These are phyloP conservation scores for Mormyrops boulengeri DNA, from an alignment of 2,797 vertebrate species.

Conservation along the genomic window DNA sequence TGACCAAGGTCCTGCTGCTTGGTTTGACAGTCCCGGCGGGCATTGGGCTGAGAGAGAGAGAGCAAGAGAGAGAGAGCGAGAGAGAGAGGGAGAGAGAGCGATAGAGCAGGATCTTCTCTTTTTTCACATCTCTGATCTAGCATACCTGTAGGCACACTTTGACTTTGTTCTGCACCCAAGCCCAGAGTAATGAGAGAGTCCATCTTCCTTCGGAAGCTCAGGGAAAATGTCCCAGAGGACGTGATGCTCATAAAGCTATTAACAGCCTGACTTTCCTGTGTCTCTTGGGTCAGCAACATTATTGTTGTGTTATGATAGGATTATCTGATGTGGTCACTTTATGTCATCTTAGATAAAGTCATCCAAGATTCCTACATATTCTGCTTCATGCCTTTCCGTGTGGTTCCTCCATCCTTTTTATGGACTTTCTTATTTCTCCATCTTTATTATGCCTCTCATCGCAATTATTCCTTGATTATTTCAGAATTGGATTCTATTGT, in stretches of 20 bases:
- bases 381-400: not conserved
- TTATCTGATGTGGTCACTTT: not conserved
- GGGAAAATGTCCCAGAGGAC: not conserved
- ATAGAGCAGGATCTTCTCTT: not conserved
- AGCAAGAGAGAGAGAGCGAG: not conserved
- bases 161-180: not conserved
- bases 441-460: not conserved
- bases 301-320: not conserved
- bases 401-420: not conserved
- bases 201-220: not conserved
- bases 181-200: not conserved
- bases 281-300: not conserved
- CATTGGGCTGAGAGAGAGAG: not conserved
- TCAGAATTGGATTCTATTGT: not conserved
- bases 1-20: not conserved
- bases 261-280: not conserved
- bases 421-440: not conserved
- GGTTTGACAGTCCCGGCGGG: not conserved
- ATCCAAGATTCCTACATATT: not conserved
- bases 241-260: not conserved
- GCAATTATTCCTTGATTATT: not conserved
- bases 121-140: not conserved
- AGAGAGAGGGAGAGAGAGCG: not conserved
- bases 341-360: not conserved
- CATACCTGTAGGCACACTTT: not conserved